Conservation (phyloP, 2,888 invertebrate species). For the Hirtodrosophila confusa region DNA sequence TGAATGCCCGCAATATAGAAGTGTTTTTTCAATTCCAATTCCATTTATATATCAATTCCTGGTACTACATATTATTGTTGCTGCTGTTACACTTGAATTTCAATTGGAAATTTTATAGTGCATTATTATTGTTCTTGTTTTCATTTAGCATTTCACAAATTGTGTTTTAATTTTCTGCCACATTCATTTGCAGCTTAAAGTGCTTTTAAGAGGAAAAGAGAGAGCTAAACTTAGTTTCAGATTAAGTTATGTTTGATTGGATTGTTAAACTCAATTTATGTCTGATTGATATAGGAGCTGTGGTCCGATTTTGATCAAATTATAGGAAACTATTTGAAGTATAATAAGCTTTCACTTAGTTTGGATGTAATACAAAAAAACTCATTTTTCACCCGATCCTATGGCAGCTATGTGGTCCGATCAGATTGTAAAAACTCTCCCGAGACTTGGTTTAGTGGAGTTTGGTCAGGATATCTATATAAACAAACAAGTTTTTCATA, state of each 20-base stretch:
- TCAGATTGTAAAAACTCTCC: too few relatives aligned
- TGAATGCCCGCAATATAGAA: constrained; percentile 36
- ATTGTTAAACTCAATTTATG: too few relatives aligned
- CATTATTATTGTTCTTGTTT: constrained; percentile 26
- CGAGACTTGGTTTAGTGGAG: too few relatives aligned
- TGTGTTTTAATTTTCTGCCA: constrained; percentile 38
- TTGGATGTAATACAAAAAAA: too few relatives aligned
- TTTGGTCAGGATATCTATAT: too few relatives aligned
- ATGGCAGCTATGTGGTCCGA: too few relatives aligned
- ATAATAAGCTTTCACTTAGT: too few relatives aligned
- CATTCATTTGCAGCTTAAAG: constrained; percentile 28
- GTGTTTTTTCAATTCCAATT: constrained; percentile 6
- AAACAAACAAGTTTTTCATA: too few relatives aligned
- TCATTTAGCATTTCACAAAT: constrained; percentile 23
- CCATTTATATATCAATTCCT: not conserved
- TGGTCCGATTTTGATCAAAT: too few relatives aligned
- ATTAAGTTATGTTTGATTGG: not conserved
- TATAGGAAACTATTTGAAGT: too few relatives aligned
- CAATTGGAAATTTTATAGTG: constrained; percentile 39
- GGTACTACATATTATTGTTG: constrained; percentile 7
- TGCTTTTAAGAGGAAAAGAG: not conserved
- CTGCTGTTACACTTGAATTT: constrained; percentile 50
- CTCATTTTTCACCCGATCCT: too few relatives aligned
- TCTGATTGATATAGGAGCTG: too few relatives aligned
- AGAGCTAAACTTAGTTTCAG: constrained; percentile 13